Percentiles rank a stretch among this genome's conserved stretches.
Evolutionary conservation across 2,797 vertebrate species (phyloP).

Genomic region (Mallotus villosus): DNA sequence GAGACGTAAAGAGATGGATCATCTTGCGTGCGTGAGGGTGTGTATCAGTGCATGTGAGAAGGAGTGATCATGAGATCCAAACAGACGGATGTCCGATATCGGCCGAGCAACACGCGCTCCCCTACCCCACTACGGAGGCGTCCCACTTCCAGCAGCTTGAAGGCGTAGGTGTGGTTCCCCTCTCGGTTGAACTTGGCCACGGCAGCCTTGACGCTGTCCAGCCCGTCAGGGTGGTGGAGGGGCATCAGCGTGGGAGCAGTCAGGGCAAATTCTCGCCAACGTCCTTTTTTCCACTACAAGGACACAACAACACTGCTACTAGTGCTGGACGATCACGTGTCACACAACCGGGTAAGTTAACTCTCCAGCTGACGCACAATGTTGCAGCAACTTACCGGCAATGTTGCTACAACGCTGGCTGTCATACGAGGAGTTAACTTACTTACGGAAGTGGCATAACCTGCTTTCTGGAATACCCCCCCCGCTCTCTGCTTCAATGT

Average conservation of each 20-base stretch:
- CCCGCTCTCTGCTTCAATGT: too few species aligned
- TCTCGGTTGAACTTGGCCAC: slow-evolving; percentile 40
- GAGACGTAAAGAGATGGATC: neutral
- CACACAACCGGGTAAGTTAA: too few species aligned
- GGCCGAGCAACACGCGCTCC: neutral
- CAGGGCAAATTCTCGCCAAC: slow-evolving; percentile 32
- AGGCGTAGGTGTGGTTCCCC: slow-evolving; percentile 22
- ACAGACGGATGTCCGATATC: neutral
- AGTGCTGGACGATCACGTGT: too few species aligned
- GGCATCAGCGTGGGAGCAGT: slow-evolving; percentile 45
- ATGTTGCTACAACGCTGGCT: too few species aligned
- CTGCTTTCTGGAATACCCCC: too few species aligned
- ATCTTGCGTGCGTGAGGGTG: neutral
- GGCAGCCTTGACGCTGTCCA: slow-evolving; percentile 42
- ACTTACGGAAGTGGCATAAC: too few species aligned
- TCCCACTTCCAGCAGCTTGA: slow-evolving; percentile 53
- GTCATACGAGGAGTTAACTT: too few species aligned
- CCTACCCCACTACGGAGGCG: slow-evolving; percentile 42
- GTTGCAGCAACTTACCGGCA: too few species aligned
- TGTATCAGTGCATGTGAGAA: neutral
- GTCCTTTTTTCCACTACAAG: slow-evolving; percentile 27
- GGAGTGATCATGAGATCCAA: neutral
- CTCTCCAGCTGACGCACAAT: too few species aligned
- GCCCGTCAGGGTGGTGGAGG: slow-evolving; percentile 36
- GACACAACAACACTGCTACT: neutral